Percentiles rank a stretch among this genome's conserved stretches.
These are phyloP conservation scores for Smittia sp. DNA, from an alignment of 2,888 invertebrate species.

Conservation along the genomic window DNA sequence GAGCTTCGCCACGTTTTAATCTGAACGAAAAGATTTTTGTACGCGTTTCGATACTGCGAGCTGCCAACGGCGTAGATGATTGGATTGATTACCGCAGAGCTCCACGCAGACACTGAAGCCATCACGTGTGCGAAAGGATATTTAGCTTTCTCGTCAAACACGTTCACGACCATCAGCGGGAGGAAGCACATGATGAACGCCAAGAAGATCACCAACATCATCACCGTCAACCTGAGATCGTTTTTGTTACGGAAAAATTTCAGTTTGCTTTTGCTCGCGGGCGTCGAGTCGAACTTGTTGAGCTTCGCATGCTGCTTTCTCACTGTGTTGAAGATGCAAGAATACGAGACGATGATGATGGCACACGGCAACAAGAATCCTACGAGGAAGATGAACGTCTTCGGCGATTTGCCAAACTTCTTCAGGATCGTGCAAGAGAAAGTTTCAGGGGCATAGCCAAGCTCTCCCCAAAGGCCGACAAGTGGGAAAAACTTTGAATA, in stretches of 20 bases:
- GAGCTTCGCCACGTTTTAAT: constrained; percentile 36
- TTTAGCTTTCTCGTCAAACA: constrained; percentile 70
- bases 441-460: constrained; percentile 74
- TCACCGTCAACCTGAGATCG: constrained; percentile 65
- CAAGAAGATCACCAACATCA: constrained; percentile 84
- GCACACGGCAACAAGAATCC: constrained; percentile 81
- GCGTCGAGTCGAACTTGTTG: constrained; percentile 54
- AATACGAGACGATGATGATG: constrained; percentile 80
- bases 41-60: constrained; percentile 28
- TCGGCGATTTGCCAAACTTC: constrained; percentile 74
- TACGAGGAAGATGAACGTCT: constrained; percentile 77
- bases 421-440: constrained; percentile 87
- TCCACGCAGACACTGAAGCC: constrained; percentile 84
- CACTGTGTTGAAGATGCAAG: constrained; percentile 81
- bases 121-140: constrained; percentile 76
- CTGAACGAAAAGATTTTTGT: constrained; percentile 33
- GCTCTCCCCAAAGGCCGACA: constrained; percentile 77
- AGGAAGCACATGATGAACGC: constrained; percentile 84
- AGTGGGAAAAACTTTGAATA: constrained; percentile 67
- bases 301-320: constrained; percentile 47
- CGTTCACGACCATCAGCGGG: constrained; percentile 84
- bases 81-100: constrained; percentile 85
- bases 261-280: constrained; percentile 63
- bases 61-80: constrained; percentile 72
- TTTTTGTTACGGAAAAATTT: constrained; percentile 46